Evolutionary conservation across 2,797 vertebrate genomes (phyloP).

Genomic region (Sebastes jordani): DNA sequence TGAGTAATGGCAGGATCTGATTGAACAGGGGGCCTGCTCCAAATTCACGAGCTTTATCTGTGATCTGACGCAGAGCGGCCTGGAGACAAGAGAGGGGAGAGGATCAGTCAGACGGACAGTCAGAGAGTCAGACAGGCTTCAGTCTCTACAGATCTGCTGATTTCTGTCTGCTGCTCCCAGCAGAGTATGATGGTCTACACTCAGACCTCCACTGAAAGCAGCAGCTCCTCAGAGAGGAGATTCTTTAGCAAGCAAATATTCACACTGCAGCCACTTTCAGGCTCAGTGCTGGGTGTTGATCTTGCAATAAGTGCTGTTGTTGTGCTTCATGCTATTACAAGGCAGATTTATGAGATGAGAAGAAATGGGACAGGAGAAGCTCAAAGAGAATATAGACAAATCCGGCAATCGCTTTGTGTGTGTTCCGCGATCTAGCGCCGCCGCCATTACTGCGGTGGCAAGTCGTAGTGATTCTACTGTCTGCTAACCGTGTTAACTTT

Average conservation of each 20-base stretch:
- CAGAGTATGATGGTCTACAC: slow-evolving; percentile 1
- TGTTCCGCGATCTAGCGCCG: too few relatives aligned
- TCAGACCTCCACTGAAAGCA: slow-evolving; percentile 29
- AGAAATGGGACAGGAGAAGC: not conserved
- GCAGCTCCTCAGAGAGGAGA: slow-evolving; percentile 16
- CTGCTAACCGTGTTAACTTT: too few relatives aligned
- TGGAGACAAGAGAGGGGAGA: slow-evolving; percentile 47
- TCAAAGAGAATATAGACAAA: not conserved
- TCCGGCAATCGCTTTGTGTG: too few relatives aligned
- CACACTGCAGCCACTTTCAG: slow-evolving; percentile 48
- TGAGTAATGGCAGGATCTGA: slow-evolving; percentile 96
- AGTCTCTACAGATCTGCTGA: not conserved
- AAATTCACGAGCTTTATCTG: slow-evolving; percentile 98
- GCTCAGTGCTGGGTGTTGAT: slow-evolving; percentile 54
- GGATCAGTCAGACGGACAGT: not conserved
- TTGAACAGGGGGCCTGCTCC: slow-evolving; percentile 97
- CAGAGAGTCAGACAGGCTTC: not conserved
- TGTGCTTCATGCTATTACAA: not conserved
- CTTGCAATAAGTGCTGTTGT: not conserved
- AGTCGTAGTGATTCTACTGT: too few relatives aligned
- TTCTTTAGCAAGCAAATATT: slow-evolving; percentile 47
- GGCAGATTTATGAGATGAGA: not conserved
- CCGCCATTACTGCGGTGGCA: too few relatives aligned
- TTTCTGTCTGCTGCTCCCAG: slow-evolving; percentile 36
- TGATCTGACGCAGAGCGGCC: slow-evolving; percentile 97